A percentile compares a stretch with the other conserved stretches of the same genome.
These are phyloP conservation scores for Calliphora vicina DNA, from an alignment of 1,140 invertebrate species.

Conservation along the genomic window DNA sequence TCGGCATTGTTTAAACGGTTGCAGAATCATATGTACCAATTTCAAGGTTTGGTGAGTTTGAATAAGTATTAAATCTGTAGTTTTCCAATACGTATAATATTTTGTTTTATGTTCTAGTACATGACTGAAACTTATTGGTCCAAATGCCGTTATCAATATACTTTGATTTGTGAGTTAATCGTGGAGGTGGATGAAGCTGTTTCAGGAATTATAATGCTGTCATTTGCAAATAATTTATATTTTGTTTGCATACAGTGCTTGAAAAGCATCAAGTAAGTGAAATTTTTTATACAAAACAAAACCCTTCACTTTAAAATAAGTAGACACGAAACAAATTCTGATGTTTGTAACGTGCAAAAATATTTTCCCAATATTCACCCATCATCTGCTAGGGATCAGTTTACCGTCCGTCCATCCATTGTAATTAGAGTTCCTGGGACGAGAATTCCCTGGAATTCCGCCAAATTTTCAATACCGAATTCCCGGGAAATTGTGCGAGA, in stretches of 20 bases:
- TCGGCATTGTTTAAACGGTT: constrained; percentile 46
- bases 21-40: constrained; percentile 36
- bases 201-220: constrained; percentile 54
- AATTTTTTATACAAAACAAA: too few relatives aligned
- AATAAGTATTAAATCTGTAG: constrained; percentile 53
- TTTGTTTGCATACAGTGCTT: constrained; percentile 59
- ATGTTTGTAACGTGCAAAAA: too few relatives aligned
- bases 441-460: too few relatives aligned
- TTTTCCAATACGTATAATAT: neutral
- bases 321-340: too few relatives aligned
- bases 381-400: too few relatives aligned
- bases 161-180: constrained; percentile 52
- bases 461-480: too few relatives aligned
- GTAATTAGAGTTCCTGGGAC: too few relatives aligned
- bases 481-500: too few relatives aligned
- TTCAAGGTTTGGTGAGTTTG: constrained; percentile 36
- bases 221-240: constrained; percentile 60
- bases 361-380: too few relatives aligned
- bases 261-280: constrained; percentile 56
- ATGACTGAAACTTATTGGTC: constrained; percentile 54
- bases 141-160: constrained; percentile 46
- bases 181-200: constrained; percentile 51
- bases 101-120: neutral
- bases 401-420: too few relatives aligned
- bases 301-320: too few relatives aligned